Evolutionary conservation across 2,113 vertebrate species (phyloP).

Genomic region (Tyrannus savana): DNA sequence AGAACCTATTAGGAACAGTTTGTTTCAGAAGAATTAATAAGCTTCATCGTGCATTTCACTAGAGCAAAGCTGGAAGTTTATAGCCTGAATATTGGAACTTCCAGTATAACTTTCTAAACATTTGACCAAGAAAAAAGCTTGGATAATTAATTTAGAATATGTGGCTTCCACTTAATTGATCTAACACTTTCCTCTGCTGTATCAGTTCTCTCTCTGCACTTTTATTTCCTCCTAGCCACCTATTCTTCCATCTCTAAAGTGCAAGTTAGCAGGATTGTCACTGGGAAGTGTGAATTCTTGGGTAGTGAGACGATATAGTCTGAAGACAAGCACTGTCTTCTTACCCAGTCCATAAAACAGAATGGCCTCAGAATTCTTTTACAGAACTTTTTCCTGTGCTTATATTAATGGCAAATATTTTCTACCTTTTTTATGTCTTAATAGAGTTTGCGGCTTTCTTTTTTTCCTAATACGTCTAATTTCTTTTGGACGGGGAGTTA

Average conservation of each 20-base stretch:
- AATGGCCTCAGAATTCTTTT: neutral
- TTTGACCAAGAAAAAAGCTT: neutral
- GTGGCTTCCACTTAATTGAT: neutral
- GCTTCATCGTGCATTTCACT: neutral
- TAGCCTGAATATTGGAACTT: neutral
- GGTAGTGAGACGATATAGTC: neutral
- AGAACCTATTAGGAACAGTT: slow-evolving; percentile 11
- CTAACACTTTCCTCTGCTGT: neutral
- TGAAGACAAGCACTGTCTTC: neutral
- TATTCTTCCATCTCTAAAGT: neutral
- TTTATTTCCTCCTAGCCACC: neutral
- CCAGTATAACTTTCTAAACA: neutral
- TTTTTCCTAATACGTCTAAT: neutral
- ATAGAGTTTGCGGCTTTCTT: neutral
- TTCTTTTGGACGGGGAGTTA: neutral
- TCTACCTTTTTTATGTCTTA: neutral
- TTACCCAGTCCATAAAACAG: neutral
- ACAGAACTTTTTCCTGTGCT: neutral
- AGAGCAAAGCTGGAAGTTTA: neutral
- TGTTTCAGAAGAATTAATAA: slow-evolving; percentile 27
- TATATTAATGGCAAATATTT: neutral
- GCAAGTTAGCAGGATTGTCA: neutral
- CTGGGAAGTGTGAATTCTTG: neutral
- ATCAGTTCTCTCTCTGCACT: neutral
- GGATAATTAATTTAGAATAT: slow-evolving; percentile 1